Base-by-base conservation (phyloP, 2,797 vertebrate genomes). In the Siniperca obscura region DNA sequence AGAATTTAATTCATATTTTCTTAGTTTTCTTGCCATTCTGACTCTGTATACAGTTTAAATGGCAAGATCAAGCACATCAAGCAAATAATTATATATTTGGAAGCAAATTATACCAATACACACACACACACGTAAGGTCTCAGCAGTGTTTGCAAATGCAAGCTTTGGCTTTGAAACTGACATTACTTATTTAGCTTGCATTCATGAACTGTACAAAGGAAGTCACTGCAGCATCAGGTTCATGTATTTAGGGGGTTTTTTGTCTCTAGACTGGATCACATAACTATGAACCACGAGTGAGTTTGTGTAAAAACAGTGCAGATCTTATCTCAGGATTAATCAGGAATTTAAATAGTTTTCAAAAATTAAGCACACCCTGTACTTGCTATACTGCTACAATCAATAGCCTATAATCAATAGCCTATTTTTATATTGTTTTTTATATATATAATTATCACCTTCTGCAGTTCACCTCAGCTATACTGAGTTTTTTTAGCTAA, bases 131-230 rank as follows among this genome's bases (percentile, higher is more conserved):
- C 36, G 10, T 2, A 38, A 11, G 57, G n/a, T 70, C 79, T 81
- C 42, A 67, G 38, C n/a, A 25, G 42, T 78, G 61, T 55, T 65
- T 83, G 82, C 44, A 86, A 85, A 87, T 80, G 44, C 57, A 64
- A 60, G 80, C 66, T 67, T 40, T 89, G 81, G 85, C 89, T 90
- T 87, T 92, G 82, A 91, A 90, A 81, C 62, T 69, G 55, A 76
- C 80, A 86, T 90, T 79, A 89, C 68, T 91, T 86, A 87, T 92
- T 89, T 84, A 89, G 67, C 57, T 74, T 56, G 69, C 70, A 62
- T 87, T 89, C 77, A 86, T 87, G 80, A 73, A 55, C 53, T 71
- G 69, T 80, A 89, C 86, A 89, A 86, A 90, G 84, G 75, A 68
- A 79, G 46, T 68, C 74, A 42, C 64, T 27, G 74, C 81, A 84